Evolutionary conservation across 2,888 invertebrate species (phyloP), one percentile per base, ranked within the genome.

Genomic region (Choreutis nemorana): DNA sequence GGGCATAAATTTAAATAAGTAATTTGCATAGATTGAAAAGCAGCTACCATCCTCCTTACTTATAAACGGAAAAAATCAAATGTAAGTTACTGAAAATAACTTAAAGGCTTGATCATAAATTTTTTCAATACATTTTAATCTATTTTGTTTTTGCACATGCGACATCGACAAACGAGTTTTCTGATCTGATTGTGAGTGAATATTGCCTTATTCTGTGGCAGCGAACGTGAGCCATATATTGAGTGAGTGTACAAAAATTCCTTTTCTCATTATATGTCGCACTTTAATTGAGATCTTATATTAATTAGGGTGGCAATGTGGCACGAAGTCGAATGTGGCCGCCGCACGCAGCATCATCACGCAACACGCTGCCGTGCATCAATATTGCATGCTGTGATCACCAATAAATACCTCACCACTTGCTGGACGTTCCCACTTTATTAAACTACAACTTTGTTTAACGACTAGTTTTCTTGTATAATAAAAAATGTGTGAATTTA

Each of bases 221-320:
- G 61, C n/a, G n/a, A 64, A 60, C 31, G 32, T 34, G 30, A 32
- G 50, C 49, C 48, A 55, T 61, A 56, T 58, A 59, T 64, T 56
- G 56, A 57, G 54, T 49, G 54, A 48, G 60, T 51, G 61, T 58
- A 56, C 56, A 67, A 72, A 71, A 72, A 71, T 65, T 61, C 60
- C 54, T 48, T 58, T 58, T 54, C 63, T 68, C 66, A 61, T 68
- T 72, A 70, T 71, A 65, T 73, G 75, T 77, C 70, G 70, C 71
- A 59, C 63, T 77, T 79, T 79, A 79, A 80, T 80, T 79, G 79
- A 80, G 79, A 79, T 77, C 75, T 75, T 77, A 77, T 78, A 79
- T 79, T 80, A 78, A 78, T 79, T 78, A 77, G 77, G 61, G 66
- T 62, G 66, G 53, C 60, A 54, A 68, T 64, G 71, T 68, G 73